These are phyloP conservation scores for Drosophila anceps DNA, from an alignment of 2,888 invertebrate species.

Conservation along the genomic window DNA sequence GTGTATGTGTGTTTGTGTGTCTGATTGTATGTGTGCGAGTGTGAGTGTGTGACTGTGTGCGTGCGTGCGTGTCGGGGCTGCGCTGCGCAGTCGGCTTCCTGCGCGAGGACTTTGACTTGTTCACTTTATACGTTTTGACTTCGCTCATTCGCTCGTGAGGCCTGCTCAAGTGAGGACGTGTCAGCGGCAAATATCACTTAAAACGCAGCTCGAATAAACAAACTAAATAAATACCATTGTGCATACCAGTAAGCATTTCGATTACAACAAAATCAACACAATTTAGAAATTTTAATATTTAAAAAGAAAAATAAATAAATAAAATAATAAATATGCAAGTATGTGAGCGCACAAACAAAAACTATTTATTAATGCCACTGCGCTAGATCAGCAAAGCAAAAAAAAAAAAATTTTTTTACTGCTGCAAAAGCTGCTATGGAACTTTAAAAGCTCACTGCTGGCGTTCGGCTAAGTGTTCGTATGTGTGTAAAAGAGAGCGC, in stretches of 20 bases:
- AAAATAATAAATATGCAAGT: slow-evolving; percentile 11
- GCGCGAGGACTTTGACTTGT: slow-evolving; percentile 76
- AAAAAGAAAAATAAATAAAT: neutral
- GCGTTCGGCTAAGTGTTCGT: slow-evolving; percentile 8
- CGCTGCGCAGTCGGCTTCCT: slow-evolving; percentile 79
- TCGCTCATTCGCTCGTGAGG: slow-evolving; percentile 61
- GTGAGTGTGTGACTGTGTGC: slow-evolving; percentile 43
- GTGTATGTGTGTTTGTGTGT: neutral
- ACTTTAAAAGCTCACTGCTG: slow-evolving; percentile 52
- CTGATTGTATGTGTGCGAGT: slow-evolving; percentile 8
- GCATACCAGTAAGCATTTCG: slow-evolving; percentile 52
- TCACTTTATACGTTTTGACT: slow-evolving; percentile 48
- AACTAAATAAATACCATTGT: slow-evolving; percentile 39
- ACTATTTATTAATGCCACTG: slow-evolving; percentile 61
- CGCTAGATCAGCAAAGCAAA: slow-evolving; percentile 55
- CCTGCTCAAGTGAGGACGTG: slow-evolving; percentile 73
- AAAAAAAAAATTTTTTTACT: slow-evolving; percentile 43
- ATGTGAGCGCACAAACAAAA: slow-evolving; percentile 48
- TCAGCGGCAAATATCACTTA: slow-evolving; percentile 42
- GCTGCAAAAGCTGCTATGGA: slow-evolving; percentile 53
- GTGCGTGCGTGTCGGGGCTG: slow-evolving; percentile 64
- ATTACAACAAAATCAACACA: slow-evolving; percentile 10
- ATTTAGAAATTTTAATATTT: neutral
- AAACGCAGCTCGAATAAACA: slow-evolving; percentile 15
- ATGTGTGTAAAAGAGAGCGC: slow-evolving; percentile 30